Evolutionary conservation across 2,113 vertebrate genomes (phyloP).

Genomic region (Caracal caracal): DNA sequence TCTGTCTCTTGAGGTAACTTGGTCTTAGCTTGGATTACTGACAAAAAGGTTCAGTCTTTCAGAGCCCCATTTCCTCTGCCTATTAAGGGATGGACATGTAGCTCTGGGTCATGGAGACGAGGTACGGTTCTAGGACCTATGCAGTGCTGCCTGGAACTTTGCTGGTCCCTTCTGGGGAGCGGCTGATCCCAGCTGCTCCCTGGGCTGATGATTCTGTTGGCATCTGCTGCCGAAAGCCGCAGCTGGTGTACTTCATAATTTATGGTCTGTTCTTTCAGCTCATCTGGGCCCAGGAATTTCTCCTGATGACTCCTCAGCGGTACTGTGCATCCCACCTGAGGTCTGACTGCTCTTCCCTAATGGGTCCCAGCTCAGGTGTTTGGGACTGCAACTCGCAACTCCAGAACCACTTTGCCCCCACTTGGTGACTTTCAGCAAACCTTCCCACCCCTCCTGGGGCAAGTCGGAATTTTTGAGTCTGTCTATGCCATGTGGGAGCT

Average conservation of each 20-base stretch:
- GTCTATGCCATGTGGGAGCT: not conserved
- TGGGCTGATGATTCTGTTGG: not conserved
- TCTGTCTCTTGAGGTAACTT: not conserved
- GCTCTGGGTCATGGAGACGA: not conserved
- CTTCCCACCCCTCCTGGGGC: not conserved
- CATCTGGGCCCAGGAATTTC: conserved; percentile 38
- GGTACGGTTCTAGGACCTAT: not conserved
- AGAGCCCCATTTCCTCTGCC: not conserved
- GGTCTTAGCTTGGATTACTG: not conserved
- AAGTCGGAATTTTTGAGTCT: not conserved
- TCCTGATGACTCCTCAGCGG: not conserved
- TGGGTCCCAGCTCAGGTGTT: not conserved
- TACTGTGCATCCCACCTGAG: not conserved
- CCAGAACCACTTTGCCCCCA: not conserved
- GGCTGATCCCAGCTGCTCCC: not conserved
- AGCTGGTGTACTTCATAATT: not conserved
- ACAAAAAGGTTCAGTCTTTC: not conserved
- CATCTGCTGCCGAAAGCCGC: not conserved
- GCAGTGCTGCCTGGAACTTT: not conserved
- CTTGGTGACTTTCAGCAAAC: not conserved
- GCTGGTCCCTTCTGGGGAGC: not conserved
- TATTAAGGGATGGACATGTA: rapidly evolving
- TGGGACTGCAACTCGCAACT: not conserved
- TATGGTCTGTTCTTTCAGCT: not conserved
- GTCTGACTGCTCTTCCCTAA: not conserved